phyloP scores from a whole-genome alignment of 1,140 invertebrate genomes.

The Formica selysi region DNA sequence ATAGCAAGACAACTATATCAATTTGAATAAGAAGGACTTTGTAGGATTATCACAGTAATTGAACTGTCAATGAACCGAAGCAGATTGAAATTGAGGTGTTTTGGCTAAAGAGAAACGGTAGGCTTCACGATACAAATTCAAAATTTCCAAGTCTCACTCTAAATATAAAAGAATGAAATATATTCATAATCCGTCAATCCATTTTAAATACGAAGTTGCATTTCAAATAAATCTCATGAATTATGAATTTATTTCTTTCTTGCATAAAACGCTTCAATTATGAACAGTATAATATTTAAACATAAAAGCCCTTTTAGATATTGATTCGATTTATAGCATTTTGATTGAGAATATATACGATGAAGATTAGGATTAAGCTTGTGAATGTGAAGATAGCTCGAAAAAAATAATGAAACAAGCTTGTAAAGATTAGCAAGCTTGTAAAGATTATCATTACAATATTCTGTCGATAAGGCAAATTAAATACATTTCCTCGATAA shows the following conservation, averaged over 20 bases:
- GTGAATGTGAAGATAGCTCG: background rate
- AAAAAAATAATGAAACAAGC: constrained; percentile 1
- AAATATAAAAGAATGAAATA: background rate
- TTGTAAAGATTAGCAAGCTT: too few species aligned
- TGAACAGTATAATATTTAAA: constrained; percentile 12
- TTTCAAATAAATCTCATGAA: constrained; percentile 9
- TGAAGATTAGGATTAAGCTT: constrained; percentile 14
- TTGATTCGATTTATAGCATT: background rate
- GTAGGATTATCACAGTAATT: constrained; percentile 26
- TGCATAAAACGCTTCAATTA: background rate
- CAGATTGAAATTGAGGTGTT: background rate
- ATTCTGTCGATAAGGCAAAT: background rate
- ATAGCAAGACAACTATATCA: constrained; percentile 30
- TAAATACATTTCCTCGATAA: background rate
- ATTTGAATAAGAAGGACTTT: constrained; percentile 21
- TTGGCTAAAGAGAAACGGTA: background rate
- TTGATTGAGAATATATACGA: background rate
- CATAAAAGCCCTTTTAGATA: background rate
- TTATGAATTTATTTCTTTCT: background rate
- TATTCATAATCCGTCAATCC: background rate
- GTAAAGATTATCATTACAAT: constrained; percentile 14
- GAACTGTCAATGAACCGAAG: constrained; percentile 36
- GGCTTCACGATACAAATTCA: background rate
- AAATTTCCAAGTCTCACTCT: background rate
- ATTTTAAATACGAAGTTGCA: background rate